phyloP scores from a whole-genome alignment of 1,140 invertebrate genomes.

The Chionoecetes opilio region DNA sequence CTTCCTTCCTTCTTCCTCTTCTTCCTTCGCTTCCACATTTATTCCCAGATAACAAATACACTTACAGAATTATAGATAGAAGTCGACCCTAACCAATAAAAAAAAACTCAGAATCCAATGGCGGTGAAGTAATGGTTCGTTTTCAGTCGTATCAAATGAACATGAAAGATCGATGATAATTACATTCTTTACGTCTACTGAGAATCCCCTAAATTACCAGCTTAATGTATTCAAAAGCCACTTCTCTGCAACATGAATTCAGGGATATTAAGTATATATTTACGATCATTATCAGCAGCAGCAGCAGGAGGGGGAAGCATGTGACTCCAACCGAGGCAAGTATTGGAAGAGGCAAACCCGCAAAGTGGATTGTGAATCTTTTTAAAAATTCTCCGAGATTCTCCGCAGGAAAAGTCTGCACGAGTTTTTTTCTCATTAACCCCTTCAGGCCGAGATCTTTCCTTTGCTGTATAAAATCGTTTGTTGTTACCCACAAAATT shows the following conservation, averaged over 20 bases:
- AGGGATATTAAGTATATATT: not conserved
- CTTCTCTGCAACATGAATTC: not conserved
- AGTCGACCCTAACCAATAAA: not conserved
- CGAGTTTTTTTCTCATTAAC: too few relatives aligned
- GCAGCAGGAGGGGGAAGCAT: not conserved
- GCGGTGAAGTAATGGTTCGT: not conserved
- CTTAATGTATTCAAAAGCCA: constrained; percentile 1
- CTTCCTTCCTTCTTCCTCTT: not conserved
- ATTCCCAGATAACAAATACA: not conserved
- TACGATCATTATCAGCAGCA: not conserved
- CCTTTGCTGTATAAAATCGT: too few relatives aligned
- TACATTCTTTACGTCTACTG: not conserved
- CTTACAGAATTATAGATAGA: too few relatives aligned
- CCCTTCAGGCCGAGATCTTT: too few relatives aligned
- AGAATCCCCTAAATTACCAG: not conserved
- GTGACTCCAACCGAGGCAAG: not conserved
- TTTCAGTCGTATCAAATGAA: constrained; percentile 9
- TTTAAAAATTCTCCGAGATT: not conserved
- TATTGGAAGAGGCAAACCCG: not conserved
- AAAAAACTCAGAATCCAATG: not conserved
- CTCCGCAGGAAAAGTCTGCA: not conserved
- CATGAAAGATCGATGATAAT: not conserved
- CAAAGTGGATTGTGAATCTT: not conserved
- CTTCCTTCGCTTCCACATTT: not conserved
- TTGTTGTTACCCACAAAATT: too few relatives aligned